Percentiles rank a stretch among this genome's conserved stretches.
Conservation (phyloP, 1,140 invertebrate species). For the Drosophila carrolli region DNA sequence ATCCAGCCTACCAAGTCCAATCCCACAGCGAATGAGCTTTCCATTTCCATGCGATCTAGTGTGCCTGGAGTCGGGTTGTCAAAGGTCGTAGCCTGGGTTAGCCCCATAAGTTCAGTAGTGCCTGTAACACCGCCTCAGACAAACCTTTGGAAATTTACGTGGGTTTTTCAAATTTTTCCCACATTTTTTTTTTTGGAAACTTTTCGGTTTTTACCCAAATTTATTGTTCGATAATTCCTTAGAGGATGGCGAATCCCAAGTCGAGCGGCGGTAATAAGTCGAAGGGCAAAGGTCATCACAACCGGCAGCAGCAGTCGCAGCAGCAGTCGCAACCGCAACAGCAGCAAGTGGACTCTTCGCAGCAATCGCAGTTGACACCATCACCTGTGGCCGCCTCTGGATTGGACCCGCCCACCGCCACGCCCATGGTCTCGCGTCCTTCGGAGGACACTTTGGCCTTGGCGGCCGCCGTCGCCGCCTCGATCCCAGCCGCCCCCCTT, state of each 20-base stretch:
- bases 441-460: conserved; percentile 28
- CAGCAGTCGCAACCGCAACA: background rate
- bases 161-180: background rate
- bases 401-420: background rate
- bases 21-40: background rate
- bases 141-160: background rate
- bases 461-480: conserved; percentile 23
- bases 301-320: background rate
- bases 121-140: conserved; percentile 7
- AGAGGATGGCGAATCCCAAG: conserved; percentile 13
- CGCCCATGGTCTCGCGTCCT: background rate
- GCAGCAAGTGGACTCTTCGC: background rate
- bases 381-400: background rate
- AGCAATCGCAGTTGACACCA: background rate
- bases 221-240: background rate
- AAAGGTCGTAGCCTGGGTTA: background rate
- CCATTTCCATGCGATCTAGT: background rate
- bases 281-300: background rate
- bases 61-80: background rate
- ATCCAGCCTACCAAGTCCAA: background rate
- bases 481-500: conserved; percentile 15
- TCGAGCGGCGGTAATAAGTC: conserved; percentile 4
- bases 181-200: background rate
- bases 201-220: background rate
- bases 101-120: conserved; percentile 2